Conservation (phyloP, 2,113 vertebrate species). For the Oreochromis aureus region DNA sequence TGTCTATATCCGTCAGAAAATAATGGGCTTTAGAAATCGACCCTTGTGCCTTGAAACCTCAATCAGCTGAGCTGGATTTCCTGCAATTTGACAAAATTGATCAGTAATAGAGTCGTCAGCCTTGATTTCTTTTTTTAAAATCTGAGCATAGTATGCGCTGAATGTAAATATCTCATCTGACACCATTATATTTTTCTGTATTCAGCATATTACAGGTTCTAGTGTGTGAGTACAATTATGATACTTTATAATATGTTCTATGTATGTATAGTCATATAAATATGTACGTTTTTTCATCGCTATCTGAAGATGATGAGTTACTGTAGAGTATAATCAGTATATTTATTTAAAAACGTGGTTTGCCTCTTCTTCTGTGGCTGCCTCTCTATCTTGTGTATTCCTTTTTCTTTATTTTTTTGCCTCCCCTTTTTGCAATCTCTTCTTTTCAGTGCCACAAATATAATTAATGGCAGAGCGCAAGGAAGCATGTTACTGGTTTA, state of each 20-base stretch:
- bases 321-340: neutral
- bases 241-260: neutral
- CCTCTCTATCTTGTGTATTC: neutral
- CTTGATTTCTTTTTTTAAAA: neutral
- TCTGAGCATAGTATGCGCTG: neutral
- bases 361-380: neutral
- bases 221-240: neutral
- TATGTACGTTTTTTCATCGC: neutral
- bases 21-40: slow-evolving; percentile 60
- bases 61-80: slow-evolving; percentile 37
- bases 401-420: neutral
- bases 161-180: neutral
- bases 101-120: slow-evolving; percentile 26
- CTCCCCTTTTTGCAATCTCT: slow-evolving; percentile 25
- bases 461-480: slow-evolving; percentile 64
- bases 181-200: neutral
- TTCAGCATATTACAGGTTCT: neutral
- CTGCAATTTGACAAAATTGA: slow-evolving; percentile 49
- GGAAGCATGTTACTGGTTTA: slow-evolving; percentile 73
- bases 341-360: slow-evolving; percentile 18
- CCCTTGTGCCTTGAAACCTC: slow-evolving; percentile 37
- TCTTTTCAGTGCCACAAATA: slow-evolving; percentile 55
- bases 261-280: neutral
- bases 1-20: slow-evolving; percentile 63
- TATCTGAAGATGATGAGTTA: slow-evolving; percentile 23